These are phyloP conservation scores for Rafetus swinhoei DNA, from an alignment of 2,113 vertebrate species.

Conservation along the genomic window DNA sequence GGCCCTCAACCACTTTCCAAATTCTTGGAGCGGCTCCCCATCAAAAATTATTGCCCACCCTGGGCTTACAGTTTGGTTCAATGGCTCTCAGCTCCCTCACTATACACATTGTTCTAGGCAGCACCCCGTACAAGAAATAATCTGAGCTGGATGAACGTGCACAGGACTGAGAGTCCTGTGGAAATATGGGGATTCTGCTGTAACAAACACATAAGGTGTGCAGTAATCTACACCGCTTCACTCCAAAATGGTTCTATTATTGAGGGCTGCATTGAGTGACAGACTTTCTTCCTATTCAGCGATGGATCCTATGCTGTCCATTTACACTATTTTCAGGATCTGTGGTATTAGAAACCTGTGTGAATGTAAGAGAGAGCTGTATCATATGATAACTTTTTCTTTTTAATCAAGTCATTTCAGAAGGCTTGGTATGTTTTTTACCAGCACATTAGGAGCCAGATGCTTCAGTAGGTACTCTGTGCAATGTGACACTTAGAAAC, in stretches of 20 bases:
- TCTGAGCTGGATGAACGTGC: not conserved
- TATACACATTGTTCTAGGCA: too few relatives aligned
- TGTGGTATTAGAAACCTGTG: not conserved
- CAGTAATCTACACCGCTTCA: not conserved
- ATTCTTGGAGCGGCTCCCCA: too few relatives aligned
- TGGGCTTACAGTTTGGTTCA: too few relatives aligned
- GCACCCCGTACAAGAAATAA: not conserved
- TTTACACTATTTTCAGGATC: not conserved
- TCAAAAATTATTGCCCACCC: too few relatives aligned
- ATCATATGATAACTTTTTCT: not conserved
- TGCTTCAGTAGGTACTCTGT: not conserved
- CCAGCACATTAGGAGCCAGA: not conserved
- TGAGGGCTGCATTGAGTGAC: not conserved
- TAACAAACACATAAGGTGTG: not conserved
- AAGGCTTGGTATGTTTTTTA: not conserved
- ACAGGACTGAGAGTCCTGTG: not conserved
- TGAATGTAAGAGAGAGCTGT: not conserved
- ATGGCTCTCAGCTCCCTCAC: too few relatives aligned
- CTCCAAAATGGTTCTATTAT: conserved; percentile 3
- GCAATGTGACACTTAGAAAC: not conserved
- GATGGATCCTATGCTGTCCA: not conserved
- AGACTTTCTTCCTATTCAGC: not conserved
- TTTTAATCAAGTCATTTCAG: not conserved
- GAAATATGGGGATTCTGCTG: not conserved
- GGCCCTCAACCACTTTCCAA: too few relatives aligned